Conservation (phyloP, 2,797 vertebrate species). For the Pogoniulus pusillus region DNA sequence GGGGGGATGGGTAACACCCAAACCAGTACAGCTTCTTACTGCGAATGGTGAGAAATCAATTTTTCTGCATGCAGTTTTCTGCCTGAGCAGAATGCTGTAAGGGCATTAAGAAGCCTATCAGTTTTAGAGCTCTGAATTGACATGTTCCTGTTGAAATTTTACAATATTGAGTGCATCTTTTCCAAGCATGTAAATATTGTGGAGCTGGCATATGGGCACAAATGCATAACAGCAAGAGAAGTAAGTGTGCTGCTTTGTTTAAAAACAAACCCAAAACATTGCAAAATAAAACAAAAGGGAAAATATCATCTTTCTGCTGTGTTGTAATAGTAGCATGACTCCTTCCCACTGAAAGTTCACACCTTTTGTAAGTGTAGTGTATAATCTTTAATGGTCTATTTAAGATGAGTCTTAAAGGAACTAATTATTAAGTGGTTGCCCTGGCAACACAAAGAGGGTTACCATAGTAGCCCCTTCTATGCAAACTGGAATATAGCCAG, state of each 20-base stretch:
- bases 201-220: not conserved
- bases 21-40: fast-evolving
- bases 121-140: not conserved
- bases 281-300: not conserved
- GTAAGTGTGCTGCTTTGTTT: not conserved
- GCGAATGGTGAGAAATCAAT: not conserved
- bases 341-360: not conserved
- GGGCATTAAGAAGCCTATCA: not conserved
- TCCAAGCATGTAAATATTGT: not conserved
- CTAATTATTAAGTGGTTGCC: slow-evolving; percentile 43
- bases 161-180: not conserved
- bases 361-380: not conserved
- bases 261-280: not conserved
- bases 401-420: not conserved
- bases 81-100: not conserved
- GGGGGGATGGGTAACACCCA: too few species aligned
- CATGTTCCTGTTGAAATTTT: not conserved
- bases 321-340: not conserved
- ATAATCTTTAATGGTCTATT: not conserved
- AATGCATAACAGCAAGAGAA: not conserved
- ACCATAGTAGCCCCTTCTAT: slow-evolving; percentile 36
- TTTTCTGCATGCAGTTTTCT: not conserved
- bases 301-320: not conserved
- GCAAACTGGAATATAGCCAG: slow-evolving; percentile 1
- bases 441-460: slow-evolving; percentile 37